These are phyloP conservation scores for Cassiopea xamachana DNA, from an alignment of 30 jellyfish, hydroid and myxozoan genomes.

Conservation along the genomic window DNA sequence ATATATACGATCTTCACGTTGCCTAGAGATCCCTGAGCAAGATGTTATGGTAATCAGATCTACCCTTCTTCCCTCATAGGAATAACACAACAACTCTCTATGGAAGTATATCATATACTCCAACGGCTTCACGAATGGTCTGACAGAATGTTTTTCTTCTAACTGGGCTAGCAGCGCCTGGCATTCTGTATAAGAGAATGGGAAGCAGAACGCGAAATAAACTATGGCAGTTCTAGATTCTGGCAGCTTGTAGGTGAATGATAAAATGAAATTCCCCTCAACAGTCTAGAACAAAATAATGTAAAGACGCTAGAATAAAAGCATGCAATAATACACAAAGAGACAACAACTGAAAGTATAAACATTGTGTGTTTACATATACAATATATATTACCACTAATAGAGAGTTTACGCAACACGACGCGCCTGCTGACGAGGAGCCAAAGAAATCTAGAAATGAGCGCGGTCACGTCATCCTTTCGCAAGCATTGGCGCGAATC, in stretches of 20 bases:
- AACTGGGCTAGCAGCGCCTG: slow-evolving; percentile 59
- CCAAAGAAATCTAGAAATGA: no score
- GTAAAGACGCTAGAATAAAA: background rate
- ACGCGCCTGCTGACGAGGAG: no score
- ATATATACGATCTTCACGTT: slow-evolving; percentile 54
- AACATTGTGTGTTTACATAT: no score
- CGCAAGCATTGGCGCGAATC: no score
- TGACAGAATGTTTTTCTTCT: slow-evolving; percentile 21
- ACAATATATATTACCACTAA: no score
- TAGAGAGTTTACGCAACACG: no score
- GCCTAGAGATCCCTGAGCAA: slow-evolving; percentile 39
- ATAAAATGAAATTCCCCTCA: slow-evolving; percentile 77
- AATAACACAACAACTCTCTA: slow-evolving; percentile 77
- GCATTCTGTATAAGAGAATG: slow-evolving; percentile 80
- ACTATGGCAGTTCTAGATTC: slow-evolving; percentile 53
- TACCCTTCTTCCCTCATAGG: slow-evolving; percentile 80
- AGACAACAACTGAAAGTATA: no score
- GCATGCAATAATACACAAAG: no score
- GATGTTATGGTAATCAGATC: slow-evolving; percentile 89
- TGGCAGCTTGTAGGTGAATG: slow-evolving; percentile 77
- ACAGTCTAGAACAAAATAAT: slow-evolving; percentile 63
- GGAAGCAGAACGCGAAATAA: slow-evolving; percentile 95
- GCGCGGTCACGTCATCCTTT: no score
- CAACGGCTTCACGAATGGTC: background rate
- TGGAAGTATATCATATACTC: slow-evolving; percentile 72